Percentiles rank a stretch among this genome's conserved stretches.
phyloP scores from a whole-genome alignment of 2,113 vertebrate species.

The Gulo gulo region DNA sequence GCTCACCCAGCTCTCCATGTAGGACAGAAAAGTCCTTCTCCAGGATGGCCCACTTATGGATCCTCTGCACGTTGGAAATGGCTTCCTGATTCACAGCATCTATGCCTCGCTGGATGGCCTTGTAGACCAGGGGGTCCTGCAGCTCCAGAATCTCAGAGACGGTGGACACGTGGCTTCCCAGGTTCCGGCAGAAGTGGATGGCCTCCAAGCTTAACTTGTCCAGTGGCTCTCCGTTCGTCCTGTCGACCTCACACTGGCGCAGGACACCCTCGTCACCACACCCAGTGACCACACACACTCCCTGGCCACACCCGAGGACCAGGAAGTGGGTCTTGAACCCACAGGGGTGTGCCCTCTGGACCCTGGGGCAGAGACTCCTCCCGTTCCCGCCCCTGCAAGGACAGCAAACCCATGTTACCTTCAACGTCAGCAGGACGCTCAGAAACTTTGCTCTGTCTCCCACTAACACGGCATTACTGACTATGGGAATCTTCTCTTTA shows the following conservation, averaged over 20 bases:
- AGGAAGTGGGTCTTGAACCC: accelerated
- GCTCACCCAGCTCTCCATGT: constrained; percentile 93
- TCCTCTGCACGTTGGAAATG: constrained; percentile 88
- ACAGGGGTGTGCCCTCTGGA: neutral
- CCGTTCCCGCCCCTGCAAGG: no score
- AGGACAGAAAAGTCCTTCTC: constrained; percentile 90
- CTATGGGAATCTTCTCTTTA: constrained; percentile 90
- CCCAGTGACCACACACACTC: accelerated
- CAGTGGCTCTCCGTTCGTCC: constrained; percentile 80
- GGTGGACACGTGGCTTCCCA: constrained; percentile 87
- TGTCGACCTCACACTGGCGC: constrained; percentile 84
- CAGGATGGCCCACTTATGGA: constrained; percentile 93
- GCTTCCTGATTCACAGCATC: constrained; percentile 86
- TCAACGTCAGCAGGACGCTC: constrained; percentile 91
- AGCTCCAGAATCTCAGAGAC: constrained; percentile 86
- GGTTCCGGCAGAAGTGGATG: constrained; percentile 82
- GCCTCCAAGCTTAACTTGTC: constrained; percentile 87
- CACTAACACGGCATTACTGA: constrained; percentile 94
- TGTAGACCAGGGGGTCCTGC: constrained; percentile 82
- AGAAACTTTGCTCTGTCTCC: constrained; percentile 94
- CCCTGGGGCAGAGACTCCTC: neutral
- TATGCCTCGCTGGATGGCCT: constrained; percentile 90
- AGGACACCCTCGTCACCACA: accelerated
- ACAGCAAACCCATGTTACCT: constrained; percentile 81
- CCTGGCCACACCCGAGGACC: neutral